Base-by-base conservation (phyloP, 2,888 invertebrate genomes). In the Euzophera pinguis region DNA sequence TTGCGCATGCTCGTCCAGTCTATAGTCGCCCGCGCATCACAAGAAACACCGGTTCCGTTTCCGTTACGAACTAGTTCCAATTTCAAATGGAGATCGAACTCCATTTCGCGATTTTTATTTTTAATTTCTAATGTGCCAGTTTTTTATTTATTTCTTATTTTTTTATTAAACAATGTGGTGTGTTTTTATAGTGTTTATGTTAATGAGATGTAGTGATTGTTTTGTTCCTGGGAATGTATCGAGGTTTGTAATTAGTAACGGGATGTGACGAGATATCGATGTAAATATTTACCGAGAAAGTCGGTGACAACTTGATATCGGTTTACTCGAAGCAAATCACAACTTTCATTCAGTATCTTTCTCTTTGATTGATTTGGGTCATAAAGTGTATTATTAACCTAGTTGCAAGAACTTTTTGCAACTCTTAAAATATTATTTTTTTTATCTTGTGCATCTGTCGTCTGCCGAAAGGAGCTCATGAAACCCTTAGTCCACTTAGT, bases 1-100 rank as follows among this genome's bases (percentile, higher is more conserved):
- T 63, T 64, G 67, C 69, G 63, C 65, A 57, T 47, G 63, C 63
- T 8, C 16, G 39, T 39, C 66, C 54, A 53, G 38, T 45, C 45
- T 45, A 45, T 16, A 59, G 60, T 54, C 56, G 54, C 51, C 5
- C 55, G 67, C 65, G 59, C 60, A 63, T 65, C 61, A 53, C 16
- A 43, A 52, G 51, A 55, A 58, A 56, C 51, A 51, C 51, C 58
- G 53, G 55, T 58, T 57, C 55, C 56, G 62, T 59, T 61, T 58
- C 53, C 60, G 60, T 59, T 61, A 56, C 47, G 42, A 51, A 51
- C 51, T 37, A 51, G 51, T 51, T 51, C 51, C 43, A 51, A 52
- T 57, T 53, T 52, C 45, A 34, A 55, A 53, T 51, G 43, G 42
- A 32, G 17, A 13, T 51, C 39, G 41, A 39, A 29, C 7, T 22